phyloP scores from a whole-genome alignment of 2,797 vertebrate genomes.

The Ctenochaetus hawaiiensis region DNA sequence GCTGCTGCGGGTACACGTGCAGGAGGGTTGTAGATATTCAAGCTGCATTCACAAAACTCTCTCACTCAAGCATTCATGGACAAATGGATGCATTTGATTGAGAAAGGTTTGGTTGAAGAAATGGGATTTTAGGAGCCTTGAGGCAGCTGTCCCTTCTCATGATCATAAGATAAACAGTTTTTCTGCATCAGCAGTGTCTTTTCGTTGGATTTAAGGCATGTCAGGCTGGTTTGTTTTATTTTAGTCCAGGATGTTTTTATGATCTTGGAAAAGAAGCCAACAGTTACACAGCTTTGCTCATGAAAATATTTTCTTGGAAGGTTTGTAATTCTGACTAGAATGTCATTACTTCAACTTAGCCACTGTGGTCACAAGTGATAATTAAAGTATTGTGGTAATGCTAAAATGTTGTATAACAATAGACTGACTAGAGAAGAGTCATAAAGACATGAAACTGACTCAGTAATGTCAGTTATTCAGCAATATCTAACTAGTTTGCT shows the following conservation, averaged over 20 bases:
- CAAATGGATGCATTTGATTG: not conserved
- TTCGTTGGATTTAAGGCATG: not conserved
- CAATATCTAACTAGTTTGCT: not conserved
- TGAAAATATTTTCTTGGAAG: not conserved
- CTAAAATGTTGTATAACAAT: not conserved
- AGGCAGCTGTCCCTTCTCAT: conserved; percentile 3
- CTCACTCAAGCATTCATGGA: not conserved
- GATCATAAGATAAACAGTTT: conserved; percentile 14
- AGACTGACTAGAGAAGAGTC: not conserved
- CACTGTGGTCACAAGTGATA: not conserved
- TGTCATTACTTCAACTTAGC: not conserved
- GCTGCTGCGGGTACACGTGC: conserved; percentile 1
- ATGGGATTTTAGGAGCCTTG: not conserved
- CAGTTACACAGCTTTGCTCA: not conserved
- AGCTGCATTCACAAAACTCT: not conserved
- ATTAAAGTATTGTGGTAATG: not conserved
- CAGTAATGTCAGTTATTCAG: not conserved
- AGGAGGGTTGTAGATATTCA: not conserved
- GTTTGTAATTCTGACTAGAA: not conserved
- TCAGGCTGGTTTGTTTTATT: not conserved
- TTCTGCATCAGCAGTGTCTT: not conserved
- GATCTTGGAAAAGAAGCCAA: not conserved
- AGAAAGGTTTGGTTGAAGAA: not conserved
- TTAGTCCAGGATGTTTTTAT: not conserved
- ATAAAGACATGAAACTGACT: not conserved